Conservation (phyloP, 2,888 invertebrate species). For the Lissonota sp. region DNA sequence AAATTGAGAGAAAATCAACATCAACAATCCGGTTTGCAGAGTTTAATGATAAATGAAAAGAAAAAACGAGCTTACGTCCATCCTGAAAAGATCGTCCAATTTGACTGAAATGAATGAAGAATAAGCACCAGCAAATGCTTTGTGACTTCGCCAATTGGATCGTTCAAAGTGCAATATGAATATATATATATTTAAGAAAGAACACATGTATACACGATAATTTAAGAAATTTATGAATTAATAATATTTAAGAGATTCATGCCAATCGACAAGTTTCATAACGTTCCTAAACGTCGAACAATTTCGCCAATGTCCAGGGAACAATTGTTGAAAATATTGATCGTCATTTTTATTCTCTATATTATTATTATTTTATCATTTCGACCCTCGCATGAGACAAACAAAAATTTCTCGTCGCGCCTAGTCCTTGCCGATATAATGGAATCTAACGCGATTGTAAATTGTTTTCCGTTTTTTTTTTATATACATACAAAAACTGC, state of each 20-base stretch:
- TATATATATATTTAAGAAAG: slow-evolving; percentile 3
- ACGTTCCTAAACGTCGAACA: slow-evolving; percentile 60
- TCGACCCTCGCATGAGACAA: background rate
- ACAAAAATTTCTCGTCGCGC: slow-evolving; percentile 52
- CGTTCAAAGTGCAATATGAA: slow-evolving; percentile 57
- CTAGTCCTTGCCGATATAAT: slow-evolving; percentile 58
- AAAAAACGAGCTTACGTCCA: slow-evolving; percentile 56
- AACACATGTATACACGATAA: slow-evolving; percentile 38
- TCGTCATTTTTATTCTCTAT: slow-evolving; percentile 22
- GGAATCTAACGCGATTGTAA: slow-evolving; percentile 31
- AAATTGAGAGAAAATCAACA: background rate
- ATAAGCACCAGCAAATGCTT: slow-evolving; percentile 3
- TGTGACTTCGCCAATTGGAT: slow-evolving; percentile 32
- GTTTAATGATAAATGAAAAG: slow-evolving; percentile 24
- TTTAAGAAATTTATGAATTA: slow-evolving; percentile 26
- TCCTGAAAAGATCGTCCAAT: slow-evolving; percentile 39
- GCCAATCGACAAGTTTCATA: slow-evolving; percentile 52
- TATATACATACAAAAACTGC: slow-evolving; percentile 16
- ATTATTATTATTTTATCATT: slow-evolving; percentile 5
- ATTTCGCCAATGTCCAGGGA: slow-evolving; percentile 57
- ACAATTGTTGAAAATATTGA: slow-evolving; percentile 51
- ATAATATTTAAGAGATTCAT: slow-evolving; percentile 47
- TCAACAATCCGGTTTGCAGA: slow-evolving; percentile 22
- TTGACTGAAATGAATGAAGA: background rate
- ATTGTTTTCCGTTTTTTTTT: slow-evolving; percentile 22